Evolutionary conservation across 2,113 vertebrate genomes (phyloP).

Genomic region (Corythoichthys intestinalis): DNA sequence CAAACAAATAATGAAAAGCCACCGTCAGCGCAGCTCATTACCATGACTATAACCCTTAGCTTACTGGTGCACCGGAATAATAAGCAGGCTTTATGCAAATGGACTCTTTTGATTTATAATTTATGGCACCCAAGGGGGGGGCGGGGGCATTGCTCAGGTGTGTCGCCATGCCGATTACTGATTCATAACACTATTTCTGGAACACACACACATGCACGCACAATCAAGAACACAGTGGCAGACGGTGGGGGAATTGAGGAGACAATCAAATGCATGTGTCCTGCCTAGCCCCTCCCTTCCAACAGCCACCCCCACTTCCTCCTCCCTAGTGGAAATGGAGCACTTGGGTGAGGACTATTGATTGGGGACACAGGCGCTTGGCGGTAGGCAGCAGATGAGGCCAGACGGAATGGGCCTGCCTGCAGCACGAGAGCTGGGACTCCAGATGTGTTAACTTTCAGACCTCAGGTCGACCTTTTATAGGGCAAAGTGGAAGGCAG

Average conservation of each 20-base stretch:
- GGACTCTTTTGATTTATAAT: conserved; percentile 80
- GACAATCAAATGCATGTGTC: conserved; percentile 76
- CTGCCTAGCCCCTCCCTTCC: conserved; percentile 49
- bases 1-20: conserved; percentile 70
- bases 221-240: conserved; percentile 50
- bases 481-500: conserved; percentile 13
- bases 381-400: conserved; percentile 72
- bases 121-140: conserved; percentile 76
- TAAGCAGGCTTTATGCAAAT: conserved; percentile 77
- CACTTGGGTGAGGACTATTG: conserved; percentile 74
- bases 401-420: conserved; percentile 49
- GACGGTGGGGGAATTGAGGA: conserved; percentile 72
- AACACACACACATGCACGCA: conserved; percentile 40
- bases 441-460: conserved; percentile 57
- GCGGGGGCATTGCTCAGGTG: conserved; percentile 77
- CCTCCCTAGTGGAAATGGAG: conserved; percentile 72
- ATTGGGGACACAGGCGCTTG: conserved; percentile 69
- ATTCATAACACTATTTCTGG: conserved; percentile 70
- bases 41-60: conserved; percentile 71
- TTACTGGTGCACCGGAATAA: conserved; percentile 71
- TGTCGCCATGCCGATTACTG: conserved; percentile 77
- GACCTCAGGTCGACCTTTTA: conserved; percentile 20
- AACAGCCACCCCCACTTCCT: conserved; percentile 44
- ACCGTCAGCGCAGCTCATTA: conserved; percentile 75
- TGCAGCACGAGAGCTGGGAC: conserved; percentile 46